Base-by-base conservation (phyloP, 1,140 invertebrate genomes). In the Elymnias hypermnestra region DNA sequence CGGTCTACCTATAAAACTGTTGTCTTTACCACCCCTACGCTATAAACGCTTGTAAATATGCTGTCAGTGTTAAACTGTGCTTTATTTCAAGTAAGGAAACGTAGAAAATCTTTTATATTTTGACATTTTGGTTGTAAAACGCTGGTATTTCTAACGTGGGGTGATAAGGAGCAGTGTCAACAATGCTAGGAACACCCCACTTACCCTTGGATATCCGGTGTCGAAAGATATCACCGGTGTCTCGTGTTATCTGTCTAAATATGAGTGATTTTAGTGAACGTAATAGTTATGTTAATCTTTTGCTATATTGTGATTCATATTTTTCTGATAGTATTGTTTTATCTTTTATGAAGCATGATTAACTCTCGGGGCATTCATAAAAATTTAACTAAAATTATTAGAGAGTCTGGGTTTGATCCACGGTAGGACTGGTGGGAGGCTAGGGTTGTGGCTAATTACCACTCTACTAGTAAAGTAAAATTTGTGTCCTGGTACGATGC, bases 131-230 rank as follows among this genome's bases (percentile, higher is more conserved):
- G 39, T 13, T 17, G n/a, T 17, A 19, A 36, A 35, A 23, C 15
- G 5, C 10, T 21, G 31, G 39, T 14, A 21, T 22, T 28, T 40
- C 17, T 45, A 61, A 43, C 39, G 38, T 36, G 29, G 57, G 64
- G 60, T 65, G 72, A 71, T 66, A 68, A 72, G 49, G 54, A 42
- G 22, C 33, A 61, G 53, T 63, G 64, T 75, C 66, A 72, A 75
- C 72, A 72, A 56, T 60, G 44, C 50, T 59, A 54, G 51, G 52
- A 47, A 56, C 47, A 63, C 56, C 54, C 66, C 47, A 49, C 26
- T 50, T 53, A 39, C 57, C 45, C 46, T 53, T 53, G 52, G 39
- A 64, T 69, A 67, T 71, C 69, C 72, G 63, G 60, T 58, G 69
- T 58, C 47, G 56, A 70, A 57, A 63, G 62, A 71, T 46, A 50